These are phyloP conservation scores for Heliconius ethilla DNA, from an alignment of 2,888 invertebrate genomes.

Conservation along the genomic window DNA sequence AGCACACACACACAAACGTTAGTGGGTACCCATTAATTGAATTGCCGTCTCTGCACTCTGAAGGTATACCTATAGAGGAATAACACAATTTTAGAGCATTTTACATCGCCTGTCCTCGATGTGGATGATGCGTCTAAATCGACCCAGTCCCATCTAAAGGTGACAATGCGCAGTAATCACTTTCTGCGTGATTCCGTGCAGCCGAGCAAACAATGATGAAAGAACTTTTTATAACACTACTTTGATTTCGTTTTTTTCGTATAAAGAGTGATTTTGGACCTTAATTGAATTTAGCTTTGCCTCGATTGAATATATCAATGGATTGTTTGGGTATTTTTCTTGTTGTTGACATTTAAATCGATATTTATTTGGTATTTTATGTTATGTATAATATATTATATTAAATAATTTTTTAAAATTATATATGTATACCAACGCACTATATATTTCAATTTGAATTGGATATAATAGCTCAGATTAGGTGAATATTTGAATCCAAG, in stretches of 20 bases:
- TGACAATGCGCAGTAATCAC: conserved; percentile 30
- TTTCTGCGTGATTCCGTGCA: conserved; percentile 34
- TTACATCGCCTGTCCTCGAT: conserved; percentile 29
- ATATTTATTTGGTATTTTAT: background rate
- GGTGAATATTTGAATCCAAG: background rate
- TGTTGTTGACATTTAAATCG: background rate
- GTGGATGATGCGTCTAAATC: conserved; percentile 32
- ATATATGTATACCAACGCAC: background rate
- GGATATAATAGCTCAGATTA: background rate
- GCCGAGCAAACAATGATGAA: conserved; percentile 27
- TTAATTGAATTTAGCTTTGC: background rate
- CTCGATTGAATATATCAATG: background rate
- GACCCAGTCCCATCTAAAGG: conserved; percentile 31
- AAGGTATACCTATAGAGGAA: background rate
- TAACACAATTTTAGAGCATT: conserved; percentile 6
- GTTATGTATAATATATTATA: background rate
- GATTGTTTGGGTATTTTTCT: background rate
- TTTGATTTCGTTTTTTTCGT: background rate
- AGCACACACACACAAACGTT: background rate
- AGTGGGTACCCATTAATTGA: conserved; percentile 18
- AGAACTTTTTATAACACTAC: conserved; percentile 27
- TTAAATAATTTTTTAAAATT: background rate
- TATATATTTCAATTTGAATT: no score
- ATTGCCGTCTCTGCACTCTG: conserved; percentile 7
- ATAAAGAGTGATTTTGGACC: background rate